Conservation (phyloP, 2,797 vertebrate genomes). For the Notolabrus celidotus region DNA sequence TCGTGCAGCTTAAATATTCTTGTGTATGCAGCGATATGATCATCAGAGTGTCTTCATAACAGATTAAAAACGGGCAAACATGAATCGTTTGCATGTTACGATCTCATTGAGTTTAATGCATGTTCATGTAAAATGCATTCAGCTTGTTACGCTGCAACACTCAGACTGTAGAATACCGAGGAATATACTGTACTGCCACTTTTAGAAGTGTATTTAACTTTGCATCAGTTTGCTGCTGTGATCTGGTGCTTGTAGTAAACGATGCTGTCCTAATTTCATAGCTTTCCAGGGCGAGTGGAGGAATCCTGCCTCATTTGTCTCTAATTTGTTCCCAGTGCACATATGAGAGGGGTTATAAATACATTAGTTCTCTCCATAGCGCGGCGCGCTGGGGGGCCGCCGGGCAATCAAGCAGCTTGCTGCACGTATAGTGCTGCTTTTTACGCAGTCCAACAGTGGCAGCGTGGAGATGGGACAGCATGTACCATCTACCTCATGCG, state of each 20-base stretch:
- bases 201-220: slow-evolving; percentile 64
- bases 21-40: slow-evolving; percentile 13
- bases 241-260: slow-evolving; percentile 63
- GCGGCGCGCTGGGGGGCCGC: slow-evolving; percentile 54
- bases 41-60: slow-evolving; percentile 11
- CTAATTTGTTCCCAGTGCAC: slow-evolving; percentile 79
- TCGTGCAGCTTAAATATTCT: slow-evolving; percentile 16
- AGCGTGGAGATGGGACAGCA: slow-evolving; percentile 33
- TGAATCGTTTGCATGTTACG: neutral
- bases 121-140: slow-evolving; percentile 12
- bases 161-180: slow-evolving; percentile 23
- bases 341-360: slow-evolving; percentile 80
- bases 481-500: slow-evolving; percentile 52
- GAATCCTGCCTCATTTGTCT: slow-evolving; percentile 76
- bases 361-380: slow-evolving; percentile 70
- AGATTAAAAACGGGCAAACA: slow-evolving; percentile 5
- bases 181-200: slow-evolving; percentile 31
- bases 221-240: slow-evolving; percentile 64
- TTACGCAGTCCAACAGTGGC: slow-evolving; percentile 38
- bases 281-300: slow-evolving; percentile 63
- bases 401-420: slow-evolving; percentile 62
- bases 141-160: slow-evolving; percentile 28
- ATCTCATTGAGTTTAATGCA: slow-evolving; percentile 4
- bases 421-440: slow-evolving; percentile 39
- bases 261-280: slow-evolving; percentile 71